These are phyloP conservation scores for Diorhabda sublineata DNA, from an alignment of 1,140 invertebrate species.

Conservation along the genomic window DNA sequence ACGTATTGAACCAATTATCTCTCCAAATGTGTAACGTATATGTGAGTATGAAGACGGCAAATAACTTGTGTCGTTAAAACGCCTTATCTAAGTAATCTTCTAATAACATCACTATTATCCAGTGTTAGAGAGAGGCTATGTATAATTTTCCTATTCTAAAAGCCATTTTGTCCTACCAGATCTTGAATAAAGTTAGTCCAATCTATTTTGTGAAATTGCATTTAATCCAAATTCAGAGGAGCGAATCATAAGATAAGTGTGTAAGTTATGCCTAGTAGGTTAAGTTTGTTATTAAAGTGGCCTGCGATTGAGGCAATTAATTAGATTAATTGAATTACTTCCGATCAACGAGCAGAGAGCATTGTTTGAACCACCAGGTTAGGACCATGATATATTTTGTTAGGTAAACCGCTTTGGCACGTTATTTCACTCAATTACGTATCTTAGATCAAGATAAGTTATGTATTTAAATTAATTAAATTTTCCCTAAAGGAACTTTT, in stretches of 20 bases:
- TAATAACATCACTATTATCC: conserved; percentile 11
- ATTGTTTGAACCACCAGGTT: background rate
- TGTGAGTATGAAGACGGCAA: background rate
- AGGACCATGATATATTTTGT: too few species aligned
- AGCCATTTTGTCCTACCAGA: conserved; percentile 13
- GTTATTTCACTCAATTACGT: too few species aligned
- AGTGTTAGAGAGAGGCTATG: conserved; percentile 11
- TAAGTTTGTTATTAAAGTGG: conserved; percentile 21
- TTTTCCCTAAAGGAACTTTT: too few species aligned
- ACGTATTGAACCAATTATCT: conserved; percentile 1
- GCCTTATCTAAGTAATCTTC: conserved; percentile 2
- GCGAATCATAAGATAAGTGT: conserved; percentile 23
- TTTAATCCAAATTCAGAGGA: conserved; percentile 25
- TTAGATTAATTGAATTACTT: conserved; percentile 34
- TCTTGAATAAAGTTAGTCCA: conserved; percentile 22
- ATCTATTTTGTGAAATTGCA: conserved; percentile 30
- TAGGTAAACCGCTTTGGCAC: too few species aligned
- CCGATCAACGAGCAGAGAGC: conserved; percentile 26
- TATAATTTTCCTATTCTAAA: conserved; percentile 7
- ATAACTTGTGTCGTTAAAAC: conserved; percentile 2
- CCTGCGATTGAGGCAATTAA: conserved; percentile 27
- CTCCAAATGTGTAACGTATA: background rate
- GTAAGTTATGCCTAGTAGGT: conserved; percentile 24
- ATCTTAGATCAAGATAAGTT: too few species aligned
- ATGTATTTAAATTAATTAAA: too few species aligned